phyloP scores from a whole-genome alignment of 1,140 invertebrate species.

The Neoseiulus cucumeris region DNA sequence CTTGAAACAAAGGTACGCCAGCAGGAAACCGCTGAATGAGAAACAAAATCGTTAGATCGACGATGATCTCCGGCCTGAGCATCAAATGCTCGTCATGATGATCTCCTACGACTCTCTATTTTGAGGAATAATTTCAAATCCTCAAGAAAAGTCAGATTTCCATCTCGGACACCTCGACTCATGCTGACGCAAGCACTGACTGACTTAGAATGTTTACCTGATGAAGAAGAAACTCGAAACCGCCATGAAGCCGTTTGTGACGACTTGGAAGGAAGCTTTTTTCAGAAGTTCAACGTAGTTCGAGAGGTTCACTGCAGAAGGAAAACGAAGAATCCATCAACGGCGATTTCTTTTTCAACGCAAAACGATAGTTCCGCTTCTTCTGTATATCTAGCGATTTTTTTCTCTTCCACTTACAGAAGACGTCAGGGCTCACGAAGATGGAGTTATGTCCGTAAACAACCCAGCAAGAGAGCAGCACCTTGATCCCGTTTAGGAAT shows the following conservation, averaged over 20 bases:
- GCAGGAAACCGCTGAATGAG: background rate
- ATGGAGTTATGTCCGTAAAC: background rate
- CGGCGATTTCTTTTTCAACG: too few relatives aligned
- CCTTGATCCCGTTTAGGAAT: background rate
- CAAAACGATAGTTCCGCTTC: background rate
- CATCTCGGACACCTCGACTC: too few relatives aligned
- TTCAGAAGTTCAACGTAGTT: background rate
- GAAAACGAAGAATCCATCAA: background rate
- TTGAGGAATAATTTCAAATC: too few relatives aligned
- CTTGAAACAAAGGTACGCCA: background rate
- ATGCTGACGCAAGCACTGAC: too few relatives aligned
- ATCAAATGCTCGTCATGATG: too few relatives aligned
- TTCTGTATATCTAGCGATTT: background rate
- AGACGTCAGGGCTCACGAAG: conserved; percentile 1
- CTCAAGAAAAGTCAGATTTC: too few relatives aligned
- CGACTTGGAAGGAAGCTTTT: background rate
- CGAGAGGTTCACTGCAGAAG: background rate
- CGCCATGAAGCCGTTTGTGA: background rate
- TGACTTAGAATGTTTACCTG: too few relatives aligned
- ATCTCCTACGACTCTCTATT: too few relatives aligned
- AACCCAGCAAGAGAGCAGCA: background rate
- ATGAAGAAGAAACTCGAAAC: conserved; percentile 1
- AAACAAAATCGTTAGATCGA: too few relatives aligned
- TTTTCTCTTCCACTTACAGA: background rate
- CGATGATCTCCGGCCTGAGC: too few relatives aligned